Conservation (phyloP, 2,888 invertebrate genomes). For the Orgyia antiqua region DNA sequence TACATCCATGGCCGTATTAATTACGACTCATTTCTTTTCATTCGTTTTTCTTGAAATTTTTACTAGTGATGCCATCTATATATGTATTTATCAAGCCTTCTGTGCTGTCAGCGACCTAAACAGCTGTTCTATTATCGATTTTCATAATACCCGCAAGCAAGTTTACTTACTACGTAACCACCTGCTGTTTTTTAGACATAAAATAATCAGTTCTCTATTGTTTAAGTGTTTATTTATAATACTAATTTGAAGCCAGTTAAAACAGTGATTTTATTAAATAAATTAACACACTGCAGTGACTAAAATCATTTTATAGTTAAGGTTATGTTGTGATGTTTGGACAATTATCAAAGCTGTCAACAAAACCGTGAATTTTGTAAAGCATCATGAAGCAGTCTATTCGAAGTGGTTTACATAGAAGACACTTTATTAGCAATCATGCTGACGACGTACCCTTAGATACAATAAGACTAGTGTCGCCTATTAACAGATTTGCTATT, state of each 20-base stretch:
- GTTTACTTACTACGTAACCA: conserved; percentile 55
- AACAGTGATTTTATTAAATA: too few species aligned
- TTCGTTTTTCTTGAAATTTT: too few species aligned
- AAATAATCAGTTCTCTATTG: too few species aligned
- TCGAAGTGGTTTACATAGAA: conserved; percentile 47
- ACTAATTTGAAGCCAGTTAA: too few species aligned
- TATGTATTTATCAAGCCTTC: conserved; percentile 3
- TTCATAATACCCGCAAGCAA: conserved; percentile 44
- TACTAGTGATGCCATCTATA: conserved; percentile 40
- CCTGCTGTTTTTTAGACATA: conserved; percentile 35
- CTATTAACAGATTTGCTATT: conserved; percentile 58
- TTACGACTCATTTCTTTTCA: too few species aligned
- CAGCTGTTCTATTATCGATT: conserved; percentile 69
- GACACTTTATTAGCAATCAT: conserved; percentile 56
- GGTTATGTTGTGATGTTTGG: conserved; percentile 43
- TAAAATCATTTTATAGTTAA: conserved; percentile 14
- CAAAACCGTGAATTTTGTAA: not conserved
- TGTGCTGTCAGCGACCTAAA: conserved; percentile 17
- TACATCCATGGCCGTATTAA: too few species aligned
- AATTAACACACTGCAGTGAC: too few species aligned
- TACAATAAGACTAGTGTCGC: conserved; percentile 56
- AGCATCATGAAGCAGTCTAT: conserved; percentile 41
- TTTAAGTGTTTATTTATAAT: too few species aligned
- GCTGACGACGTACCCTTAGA: conserved; percentile 55
- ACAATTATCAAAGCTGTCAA: conserved; percentile 6